Base-by-base conservation (phyloP, 2,113 vertebrate genomes). In the Pycnonotus jocosus region DNA sequence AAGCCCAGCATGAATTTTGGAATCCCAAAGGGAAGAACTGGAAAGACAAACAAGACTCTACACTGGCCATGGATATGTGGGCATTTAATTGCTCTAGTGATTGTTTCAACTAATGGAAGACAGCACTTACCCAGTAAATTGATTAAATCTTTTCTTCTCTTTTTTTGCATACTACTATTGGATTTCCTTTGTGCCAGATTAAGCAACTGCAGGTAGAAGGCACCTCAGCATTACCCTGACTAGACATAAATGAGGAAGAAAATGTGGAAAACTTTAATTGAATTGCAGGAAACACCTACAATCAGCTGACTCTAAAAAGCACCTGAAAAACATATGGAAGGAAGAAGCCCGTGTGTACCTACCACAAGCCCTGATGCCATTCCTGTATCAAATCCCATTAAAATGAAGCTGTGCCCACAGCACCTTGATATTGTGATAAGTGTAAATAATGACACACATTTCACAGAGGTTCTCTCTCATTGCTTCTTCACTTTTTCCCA, bases 401-500 rank as follows among this genome's bases (percentile, higher is more conserved):
- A 86, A 87, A 61, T 27, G 24, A 79, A 85, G 61, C 51, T 0
- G 0, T 0, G 2, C 9, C 30, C 71, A 65, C 62, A 88, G 54
- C 58, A 60, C 45, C n/a, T 57, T 14, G 25, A 42, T 72, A 8
- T 12, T 0, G 2, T 51, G 18, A 51, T 15, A 5, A 0, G 0
- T 30, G 6, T 42, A 31, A 12, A 17, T 60, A 27, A 28, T 3
- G 11, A 33, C 13, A 19, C 9, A 33, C 15, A n/a, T 30, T 76
- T 79, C 57, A 90, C 40, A 69, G 16, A 40, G 53, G 8, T 60
- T 56, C 16, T 51, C 11, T 89, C 23, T 69, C 61, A 47, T 15
- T 72, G 40, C 11, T 86, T 17, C 42, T 61, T n/a, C 31, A 16
- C 5, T 83, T 66, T 35, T 57, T 10, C 9, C 62, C 18, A 4